Evolutionary conservation across 2,113 vertebrate species (phyloP), one percentile per base, ranked within the genome.

Genomic region (Irena cyanogastra): DNA sequence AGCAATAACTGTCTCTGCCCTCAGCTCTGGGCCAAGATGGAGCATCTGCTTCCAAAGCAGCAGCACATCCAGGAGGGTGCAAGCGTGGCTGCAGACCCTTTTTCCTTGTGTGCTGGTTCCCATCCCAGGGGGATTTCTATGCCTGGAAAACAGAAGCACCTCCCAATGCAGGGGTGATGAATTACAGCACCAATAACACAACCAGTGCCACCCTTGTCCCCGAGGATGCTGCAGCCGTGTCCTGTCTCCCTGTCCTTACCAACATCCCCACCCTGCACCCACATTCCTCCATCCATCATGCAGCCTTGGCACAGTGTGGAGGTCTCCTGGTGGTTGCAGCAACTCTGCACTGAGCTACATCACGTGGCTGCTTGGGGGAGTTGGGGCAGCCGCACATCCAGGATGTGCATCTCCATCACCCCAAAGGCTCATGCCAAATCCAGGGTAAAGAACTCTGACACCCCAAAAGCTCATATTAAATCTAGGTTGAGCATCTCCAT

Each of bases 141-240:
- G 23, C 59, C 64, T 6, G 4, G 80, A 68, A 81, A 87, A 74
- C 5, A 9, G 76, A 63, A 31, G n/a, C 45, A 11, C 5, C 12
- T 63, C 56, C n/a, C 33, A 8, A 17, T 2, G 64, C 24, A 0
- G 7, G 10, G 68, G 56, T 66, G 65, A 71, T 26, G 68, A 74
- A 33, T 57, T 31, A 28, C 72, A 64, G 79, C 45, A 61, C 54
- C 78, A 57, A 1, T 42, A 76, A 72, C 0, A 3, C 49, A 65
- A 37, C 41, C 0, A 0, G 21, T 66, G 68, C 54, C 57, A 59
- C 19, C 21, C 56, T 23, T 0, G 0, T 35, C 22, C 54, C 45
- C 0, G 0, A 28, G 33, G 1, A 2, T 1, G 0, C 21, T 1
- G 1, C 0, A 0, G 21, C 52, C 1, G 0, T 27, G 42, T 37